Conservation (phyloP, 1,140 invertebrate species). For the Cyphomyrmex costatus region DNA sequence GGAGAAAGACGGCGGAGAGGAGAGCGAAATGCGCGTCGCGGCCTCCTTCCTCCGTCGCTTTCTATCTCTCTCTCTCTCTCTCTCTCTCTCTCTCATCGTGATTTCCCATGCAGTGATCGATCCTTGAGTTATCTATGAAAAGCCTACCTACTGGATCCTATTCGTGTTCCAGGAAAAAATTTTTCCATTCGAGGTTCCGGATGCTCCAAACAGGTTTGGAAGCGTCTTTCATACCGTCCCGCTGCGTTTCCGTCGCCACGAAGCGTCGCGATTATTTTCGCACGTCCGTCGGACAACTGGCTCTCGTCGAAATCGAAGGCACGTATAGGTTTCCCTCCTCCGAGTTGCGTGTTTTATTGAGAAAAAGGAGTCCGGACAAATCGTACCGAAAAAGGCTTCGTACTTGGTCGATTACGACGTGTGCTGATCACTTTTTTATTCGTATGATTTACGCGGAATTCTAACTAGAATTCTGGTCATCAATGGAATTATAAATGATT, state of each 20-base stretch:
- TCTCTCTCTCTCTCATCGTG: background rate
- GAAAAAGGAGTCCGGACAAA: no score
- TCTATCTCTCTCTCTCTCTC: background rate
- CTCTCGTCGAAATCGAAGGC: background rate
- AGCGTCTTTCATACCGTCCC: background rate
- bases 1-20: constrained; percentile 1
- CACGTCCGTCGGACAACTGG: background rate
- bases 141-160: background rate
- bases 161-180: background rate
- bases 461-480: no score
- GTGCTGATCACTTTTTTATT: no score
- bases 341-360: background rate
- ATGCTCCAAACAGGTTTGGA: background rate
- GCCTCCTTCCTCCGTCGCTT: constrained; percentile 9
- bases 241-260: no score
- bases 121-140: background rate
- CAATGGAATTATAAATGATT: no score
- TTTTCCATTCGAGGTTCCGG: background rate
- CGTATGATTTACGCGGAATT: no score
- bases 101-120: constrained; percentile 14
- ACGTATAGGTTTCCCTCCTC: no score
- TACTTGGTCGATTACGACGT: no score
- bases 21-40: constrained; percentile 18
- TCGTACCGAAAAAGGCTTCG: no score
- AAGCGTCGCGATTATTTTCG: background rate